These are phyloP conservation scores for Motacilla tschutschensis DNA, from an alignment of 2,113 vertebrate species.

Conservation along the genomic window DNA sequence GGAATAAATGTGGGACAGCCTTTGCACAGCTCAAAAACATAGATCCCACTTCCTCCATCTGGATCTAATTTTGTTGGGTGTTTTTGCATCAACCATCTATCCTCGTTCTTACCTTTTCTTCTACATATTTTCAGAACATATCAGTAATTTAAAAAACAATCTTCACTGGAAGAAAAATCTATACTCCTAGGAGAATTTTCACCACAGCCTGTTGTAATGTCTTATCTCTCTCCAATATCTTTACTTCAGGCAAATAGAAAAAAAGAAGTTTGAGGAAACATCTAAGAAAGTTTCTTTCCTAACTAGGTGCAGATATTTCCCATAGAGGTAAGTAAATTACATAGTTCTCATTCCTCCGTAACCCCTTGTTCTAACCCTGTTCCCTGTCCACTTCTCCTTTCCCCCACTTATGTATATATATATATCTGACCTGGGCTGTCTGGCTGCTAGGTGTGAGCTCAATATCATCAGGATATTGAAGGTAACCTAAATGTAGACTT, in stretches of 20 bases:
- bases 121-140: neutral
- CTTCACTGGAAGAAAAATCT: neutral
- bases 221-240: neutral
- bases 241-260: neutral
- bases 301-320: neutral
- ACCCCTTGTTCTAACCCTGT: neutral
- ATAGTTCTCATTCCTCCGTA: neutral
- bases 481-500: neutral
- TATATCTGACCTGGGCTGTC: neutral
- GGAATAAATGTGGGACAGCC: neutral
- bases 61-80: neutral
- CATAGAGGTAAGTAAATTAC: neutral
- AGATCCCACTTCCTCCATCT: neutral
- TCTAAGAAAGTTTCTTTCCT: neutral
- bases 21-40: neutral
- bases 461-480: neutral
- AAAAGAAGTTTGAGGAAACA: neutral
- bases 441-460: neutral
- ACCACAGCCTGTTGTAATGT: neutral
- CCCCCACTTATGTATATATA: neutral
- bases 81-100: neutral
- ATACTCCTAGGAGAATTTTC: neutral
- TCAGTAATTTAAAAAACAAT: neutral
- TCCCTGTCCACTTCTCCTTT: neutral
- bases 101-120: neutral